Evolutionary conservation across 2,888 invertebrate genomes (phyloP).

Genomic region (Dasysyrphus tricinctus): DNA sequence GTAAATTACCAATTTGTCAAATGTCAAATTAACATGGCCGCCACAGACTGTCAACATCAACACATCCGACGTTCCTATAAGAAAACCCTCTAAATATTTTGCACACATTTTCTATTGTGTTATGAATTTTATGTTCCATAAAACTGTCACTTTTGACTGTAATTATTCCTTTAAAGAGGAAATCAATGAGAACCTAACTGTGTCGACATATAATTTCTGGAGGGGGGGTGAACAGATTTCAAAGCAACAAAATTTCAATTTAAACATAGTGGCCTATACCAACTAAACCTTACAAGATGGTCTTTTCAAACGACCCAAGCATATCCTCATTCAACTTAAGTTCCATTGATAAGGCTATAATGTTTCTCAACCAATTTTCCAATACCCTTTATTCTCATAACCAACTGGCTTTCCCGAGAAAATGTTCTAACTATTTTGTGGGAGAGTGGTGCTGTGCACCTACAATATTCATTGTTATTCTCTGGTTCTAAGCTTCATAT

Average conservation of each 20-base stretch:
- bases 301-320: no score
- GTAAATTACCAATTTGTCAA: no score
- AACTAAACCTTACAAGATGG: no score
- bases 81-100: no score
- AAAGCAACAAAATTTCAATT: background rate
- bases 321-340: no score
- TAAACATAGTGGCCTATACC: background rate
- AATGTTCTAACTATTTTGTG: background rate
- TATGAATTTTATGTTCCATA: background rate
- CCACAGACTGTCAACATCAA: no score
- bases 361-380: background rate
- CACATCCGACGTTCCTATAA: no score
- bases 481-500: background rate
- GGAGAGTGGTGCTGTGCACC: background rate
- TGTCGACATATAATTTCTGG: background rate
- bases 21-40: no score
- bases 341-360: no score
- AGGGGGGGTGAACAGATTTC: background rate
- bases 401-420: background rate
- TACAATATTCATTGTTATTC: background rate
- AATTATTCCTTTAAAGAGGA: background rate
- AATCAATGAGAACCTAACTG: background rate
- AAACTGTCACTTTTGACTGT: background rate
- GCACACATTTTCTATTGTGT: background rate
- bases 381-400: background rate